phyloP scores from a whole-genome alignment of 2,113 vertebrate genomes.

The Mormoops blainvillei region DNA sequence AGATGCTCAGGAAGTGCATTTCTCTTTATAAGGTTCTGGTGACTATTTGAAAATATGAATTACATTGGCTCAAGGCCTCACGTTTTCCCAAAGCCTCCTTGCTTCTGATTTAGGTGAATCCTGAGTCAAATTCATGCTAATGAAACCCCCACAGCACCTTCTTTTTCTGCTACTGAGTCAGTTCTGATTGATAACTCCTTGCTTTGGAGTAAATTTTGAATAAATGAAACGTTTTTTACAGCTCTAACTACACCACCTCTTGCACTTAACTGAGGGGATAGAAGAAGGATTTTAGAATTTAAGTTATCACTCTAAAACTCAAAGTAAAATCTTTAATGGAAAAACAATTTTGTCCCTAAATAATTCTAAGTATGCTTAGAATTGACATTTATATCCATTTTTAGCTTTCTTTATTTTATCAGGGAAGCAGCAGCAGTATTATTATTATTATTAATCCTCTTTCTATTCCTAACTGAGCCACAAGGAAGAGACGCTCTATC shows the following conservation, averaged over 20 bases:
- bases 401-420: neutral
- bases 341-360: neutral
- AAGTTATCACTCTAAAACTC: neutral
- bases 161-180: neutral
- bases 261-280: rapidly evolving
- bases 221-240: neutral
- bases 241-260: neutral
- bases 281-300: neutral
- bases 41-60: neutral
- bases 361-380: neutral
- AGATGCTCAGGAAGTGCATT: neutral
- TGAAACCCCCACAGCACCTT: neutral
- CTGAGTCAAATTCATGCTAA: neutral
- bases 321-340: neutral
- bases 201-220: neutral
- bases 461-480: neutral
- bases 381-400: neutral
- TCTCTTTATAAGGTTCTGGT: neutral
- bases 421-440: neutral
- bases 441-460: neutral
- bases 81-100: neutral
- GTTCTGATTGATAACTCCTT: neutral
- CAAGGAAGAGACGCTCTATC: neutral
- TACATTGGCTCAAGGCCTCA: neutral
- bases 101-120: neutral